Conservation (phyloP, 2,888 invertebrate species). For the Fragum whitleyi region DNA sequence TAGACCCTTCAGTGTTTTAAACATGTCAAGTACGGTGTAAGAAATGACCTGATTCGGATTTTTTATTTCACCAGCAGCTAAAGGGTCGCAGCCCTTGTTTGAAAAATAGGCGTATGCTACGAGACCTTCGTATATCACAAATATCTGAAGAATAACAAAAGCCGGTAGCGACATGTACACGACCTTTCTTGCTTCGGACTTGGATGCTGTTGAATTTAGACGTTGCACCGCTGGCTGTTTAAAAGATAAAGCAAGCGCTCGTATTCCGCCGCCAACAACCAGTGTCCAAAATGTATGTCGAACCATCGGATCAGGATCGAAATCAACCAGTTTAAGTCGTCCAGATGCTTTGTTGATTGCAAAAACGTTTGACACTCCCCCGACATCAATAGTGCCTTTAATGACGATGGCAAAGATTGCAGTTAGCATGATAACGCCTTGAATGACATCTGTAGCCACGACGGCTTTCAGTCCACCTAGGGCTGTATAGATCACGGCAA, state of each 20-base stretch:
- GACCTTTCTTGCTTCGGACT: conserved; percentile 42
- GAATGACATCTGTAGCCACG: conserved; percentile 50
- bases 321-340: conserved; percentile 42
- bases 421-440: conserved; percentile 44
- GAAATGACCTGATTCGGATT: conserved; percentile 52
- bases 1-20: conserved; percentile 35
- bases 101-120: conserved; percentile 48
- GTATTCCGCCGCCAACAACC: conserved; percentile 29
- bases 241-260: conserved; percentile 22
- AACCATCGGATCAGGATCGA: conserved; percentile 39
- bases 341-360: conserved; percentile 44
- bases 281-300: conserved; percentile 58
- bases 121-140: conserved; percentile 48
- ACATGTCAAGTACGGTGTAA: conserved; percentile 46
- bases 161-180: conserved; percentile 38
- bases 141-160: conserved; percentile 35
- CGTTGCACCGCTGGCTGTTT: conserved; percentile 42
- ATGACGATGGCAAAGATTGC: conserved; percentile 48
- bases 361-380: conserved; percentile 40
- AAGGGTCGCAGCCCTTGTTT: conserved; percentile 53
- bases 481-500: conserved; percentile 49
- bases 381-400: conserved; percentile 43
- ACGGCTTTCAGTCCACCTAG: conserved; percentile 56
- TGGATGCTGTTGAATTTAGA: conserved; percentile 47
- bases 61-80: conserved; percentile 45